A percentile compares a stretch with the other conserved stretches of the same genome.
Evolutionary conservation across 2,797 vertebrate species (phyloP).

Genomic region (Periophthalmus magnuspinnatus): DNA sequence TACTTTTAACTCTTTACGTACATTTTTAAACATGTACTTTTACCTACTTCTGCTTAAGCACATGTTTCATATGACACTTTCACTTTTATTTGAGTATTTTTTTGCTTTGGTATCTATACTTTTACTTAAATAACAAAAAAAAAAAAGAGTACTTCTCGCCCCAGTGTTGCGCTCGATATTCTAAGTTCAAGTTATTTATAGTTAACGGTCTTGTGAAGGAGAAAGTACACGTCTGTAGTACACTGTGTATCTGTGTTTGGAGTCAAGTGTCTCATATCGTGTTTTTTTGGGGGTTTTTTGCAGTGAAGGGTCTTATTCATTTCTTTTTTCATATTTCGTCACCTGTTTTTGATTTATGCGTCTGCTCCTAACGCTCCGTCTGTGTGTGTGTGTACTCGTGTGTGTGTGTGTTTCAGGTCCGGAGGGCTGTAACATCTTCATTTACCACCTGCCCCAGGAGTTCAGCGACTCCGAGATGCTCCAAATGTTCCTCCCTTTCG

Average conservation of each 20-base stretch:
- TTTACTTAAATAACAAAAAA: too few species aligned
- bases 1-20: too few species aligned
- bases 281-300: too few species aligned
- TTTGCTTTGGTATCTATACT: too few species aligned
- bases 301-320: background rate
- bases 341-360: conserved; percentile 45
- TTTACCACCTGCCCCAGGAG: conserved; percentile 99
- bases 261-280: background rate
- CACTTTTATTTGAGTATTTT: too few species aligned
- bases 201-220: too few species aligned
- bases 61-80: too few species aligned
- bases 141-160: too few species aligned
- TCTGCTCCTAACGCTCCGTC: conserved; percentile 12
- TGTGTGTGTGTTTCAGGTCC: conserved; percentile 60
- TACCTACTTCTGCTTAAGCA: too few species aligned
- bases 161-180: too few species aligned
- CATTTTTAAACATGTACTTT: too few species aligned
- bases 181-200: too few species aligned
- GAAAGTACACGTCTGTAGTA: background rate
- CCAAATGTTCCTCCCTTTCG: conserved; percentile 99
- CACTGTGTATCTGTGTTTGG: background rate
- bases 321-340: conserved; percentile 46
- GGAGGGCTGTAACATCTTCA: conserved; percentile 99
- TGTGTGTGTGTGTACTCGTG: background rate
- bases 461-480: conserved; percentile 98